These are phyloP conservation scores for Rhinolophus ferrumequinum DNA, from an alignment of 2,113 vertebrate species.

Conservation along the genomic window DNA sequence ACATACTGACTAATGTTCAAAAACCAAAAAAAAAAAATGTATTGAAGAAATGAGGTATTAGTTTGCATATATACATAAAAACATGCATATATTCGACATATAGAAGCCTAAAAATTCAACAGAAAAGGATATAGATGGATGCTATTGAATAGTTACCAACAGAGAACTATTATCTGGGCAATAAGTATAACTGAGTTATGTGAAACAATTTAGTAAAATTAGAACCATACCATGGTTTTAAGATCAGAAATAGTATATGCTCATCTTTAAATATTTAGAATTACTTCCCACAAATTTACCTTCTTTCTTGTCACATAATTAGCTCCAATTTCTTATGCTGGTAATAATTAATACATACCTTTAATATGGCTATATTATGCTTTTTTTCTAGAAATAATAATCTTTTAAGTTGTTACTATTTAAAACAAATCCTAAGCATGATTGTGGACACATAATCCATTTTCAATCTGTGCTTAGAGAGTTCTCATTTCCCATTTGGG, in stretches of 20 bases:
- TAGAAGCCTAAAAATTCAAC: neutral
- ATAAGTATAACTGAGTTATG: neutral
- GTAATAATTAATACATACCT: neutral
- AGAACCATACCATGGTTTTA: slow-evolving; percentile 29
- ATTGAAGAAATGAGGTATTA: neutral
- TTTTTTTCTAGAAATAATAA: slow-evolving; percentile 14
- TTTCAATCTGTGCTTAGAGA: neutral
- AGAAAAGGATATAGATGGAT: neutral
- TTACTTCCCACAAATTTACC: neutral
- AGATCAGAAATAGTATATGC: neutral
- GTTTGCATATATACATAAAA: slow-evolving; percentile 8
- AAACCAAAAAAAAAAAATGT: too few species aligned
- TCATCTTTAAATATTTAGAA: slow-evolving; percentile 50
- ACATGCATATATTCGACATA: slow-evolving; percentile 23
- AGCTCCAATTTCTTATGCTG: neutral
- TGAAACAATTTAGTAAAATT: slow-evolving; percentile 24
- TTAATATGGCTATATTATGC: neutral
- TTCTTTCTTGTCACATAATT: neutral
- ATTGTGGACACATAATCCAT: neutral
- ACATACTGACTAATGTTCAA: too few species aligned
- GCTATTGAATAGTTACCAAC: neutral
- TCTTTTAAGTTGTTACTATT: neutral
- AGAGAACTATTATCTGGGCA: slow-evolving; percentile 16
- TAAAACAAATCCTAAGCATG: neutral
- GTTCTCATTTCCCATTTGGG: neutral